Percentiles rank a stretch among this genome's conserved stretches.
Evolutionary conservation across 2,888 invertebrate species (phyloP).

Genomic region (Xylota segnis): DNA sequence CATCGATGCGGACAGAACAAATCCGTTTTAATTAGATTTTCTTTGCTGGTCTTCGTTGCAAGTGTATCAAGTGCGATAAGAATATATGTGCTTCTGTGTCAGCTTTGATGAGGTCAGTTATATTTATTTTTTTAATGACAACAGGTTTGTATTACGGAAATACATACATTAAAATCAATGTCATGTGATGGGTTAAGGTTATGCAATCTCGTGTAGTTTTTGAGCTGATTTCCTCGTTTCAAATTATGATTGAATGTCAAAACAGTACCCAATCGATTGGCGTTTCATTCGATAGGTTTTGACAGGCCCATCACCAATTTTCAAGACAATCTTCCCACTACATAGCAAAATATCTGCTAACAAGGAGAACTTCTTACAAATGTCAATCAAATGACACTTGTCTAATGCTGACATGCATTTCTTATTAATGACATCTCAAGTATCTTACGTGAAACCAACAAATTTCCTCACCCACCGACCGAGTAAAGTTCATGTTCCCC

Average conservation of each 20-base stretch:
- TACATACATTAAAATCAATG: not conserved
- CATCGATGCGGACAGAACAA: not conserved
- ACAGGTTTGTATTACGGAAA: not conserved
- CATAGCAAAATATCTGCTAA: too few species aligned
- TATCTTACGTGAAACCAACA: not conserved
- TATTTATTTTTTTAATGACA: conserved; percentile 4
- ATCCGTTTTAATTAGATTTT: conserved; percentile 17
- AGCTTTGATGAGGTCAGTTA: conserved; percentile 42
- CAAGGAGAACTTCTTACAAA: not conserved
- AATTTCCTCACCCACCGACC: conserved; percentile 2
- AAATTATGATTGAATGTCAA: too few species aligned
- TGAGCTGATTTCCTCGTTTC: too few species aligned
- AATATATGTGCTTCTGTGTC: not conserved
- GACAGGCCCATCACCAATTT: too few species aligned
- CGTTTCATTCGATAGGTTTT: too few species aligned
- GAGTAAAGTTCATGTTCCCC: not conserved
- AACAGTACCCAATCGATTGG: too few species aligned
- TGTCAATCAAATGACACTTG: not conserved
- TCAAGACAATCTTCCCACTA: too few species aligned
- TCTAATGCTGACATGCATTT: not conserved
- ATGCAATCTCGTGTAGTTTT: too few species aligned
- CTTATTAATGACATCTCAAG: conserved; percentile 6
- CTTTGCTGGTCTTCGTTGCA: not conserved
- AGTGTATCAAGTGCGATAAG: conserved; percentile 19
- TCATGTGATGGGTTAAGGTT: not conserved